Conservation (phyloP, 2,797 vertebrate genomes). For the Typhlichthys subterraneus region DNA sequence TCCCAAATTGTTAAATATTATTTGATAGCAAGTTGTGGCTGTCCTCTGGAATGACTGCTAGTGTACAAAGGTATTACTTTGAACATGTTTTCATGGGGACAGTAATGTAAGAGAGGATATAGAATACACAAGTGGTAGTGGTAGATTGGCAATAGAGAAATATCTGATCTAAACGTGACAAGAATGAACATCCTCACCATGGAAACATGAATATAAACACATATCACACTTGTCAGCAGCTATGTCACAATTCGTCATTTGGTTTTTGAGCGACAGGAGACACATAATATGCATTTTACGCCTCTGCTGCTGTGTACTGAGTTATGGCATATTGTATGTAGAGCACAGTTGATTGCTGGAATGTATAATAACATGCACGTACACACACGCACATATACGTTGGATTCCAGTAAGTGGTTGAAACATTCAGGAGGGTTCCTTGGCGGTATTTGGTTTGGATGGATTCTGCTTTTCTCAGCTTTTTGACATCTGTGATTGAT, state of each 20-base stretch:
- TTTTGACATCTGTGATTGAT: constrained; percentile 66
- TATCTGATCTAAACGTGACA: constrained; percentile 36
- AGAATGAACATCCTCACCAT: constrained; percentile 27
- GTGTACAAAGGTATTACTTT: constrained; percentile 46
- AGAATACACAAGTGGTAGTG: constrained; percentile 30
- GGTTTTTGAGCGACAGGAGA: neutral
- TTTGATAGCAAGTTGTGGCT: constrained; percentile 52
- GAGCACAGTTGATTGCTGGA: constrained; percentile 22
- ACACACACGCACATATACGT: constrained; percentile 25
- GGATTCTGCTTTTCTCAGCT: constrained; percentile 22
- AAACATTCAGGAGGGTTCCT: constrained; percentile 40
- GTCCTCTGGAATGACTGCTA: constrained; percentile 41
- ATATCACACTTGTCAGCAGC: constrained; percentile 43
- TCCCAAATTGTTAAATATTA: constrained; percentile 25
- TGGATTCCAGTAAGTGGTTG: constrained; percentile 32
- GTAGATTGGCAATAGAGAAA: constrained; percentile 17
- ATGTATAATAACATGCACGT: constrained; percentile 4
- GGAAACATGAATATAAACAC: constrained; percentile 56
- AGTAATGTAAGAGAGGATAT: constrained; percentile 33
- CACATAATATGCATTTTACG: constrained; percentile 20
- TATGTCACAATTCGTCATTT: constrained; percentile 29
- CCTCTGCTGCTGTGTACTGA: constrained; percentile 4
- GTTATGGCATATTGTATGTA: neutral
- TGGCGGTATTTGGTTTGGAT: constrained; percentile 61
- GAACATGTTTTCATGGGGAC: constrained; percentile 28